Conservation (phyloP, 2,113 vertebrate species). For the Ciconia stormi region DNA sequence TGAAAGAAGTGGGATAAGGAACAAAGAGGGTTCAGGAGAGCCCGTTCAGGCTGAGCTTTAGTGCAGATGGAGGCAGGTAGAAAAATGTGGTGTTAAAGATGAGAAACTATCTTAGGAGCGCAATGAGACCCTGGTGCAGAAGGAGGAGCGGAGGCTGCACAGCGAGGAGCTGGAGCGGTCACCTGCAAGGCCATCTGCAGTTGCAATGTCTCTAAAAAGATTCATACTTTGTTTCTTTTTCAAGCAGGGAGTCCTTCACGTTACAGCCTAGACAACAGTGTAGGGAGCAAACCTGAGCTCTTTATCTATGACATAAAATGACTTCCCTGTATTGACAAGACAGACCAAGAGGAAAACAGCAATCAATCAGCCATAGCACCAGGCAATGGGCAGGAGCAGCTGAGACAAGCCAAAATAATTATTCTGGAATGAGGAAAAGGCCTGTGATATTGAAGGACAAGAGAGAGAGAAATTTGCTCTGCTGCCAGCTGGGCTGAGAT, state of each 20-base stretch:
- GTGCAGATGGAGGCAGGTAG: background rate
- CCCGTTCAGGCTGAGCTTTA: background rate
- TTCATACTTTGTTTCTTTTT: background rate
- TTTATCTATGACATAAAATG: background rate
- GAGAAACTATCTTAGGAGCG: background rate
- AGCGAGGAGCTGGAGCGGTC: background rate
- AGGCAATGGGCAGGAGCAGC: background rate
- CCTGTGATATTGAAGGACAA: background rate
- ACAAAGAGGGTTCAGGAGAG: background rate
- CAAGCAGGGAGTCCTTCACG: background rate
- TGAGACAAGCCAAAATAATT: background rate
- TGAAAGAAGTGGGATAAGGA: background rate
- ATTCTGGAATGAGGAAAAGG: background rate
- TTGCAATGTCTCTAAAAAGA: background rate
- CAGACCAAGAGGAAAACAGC: background rate
- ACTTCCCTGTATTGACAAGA: background rate
- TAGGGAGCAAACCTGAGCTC: background rate
- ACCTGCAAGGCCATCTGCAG: background rate
- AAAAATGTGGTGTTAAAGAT: background rate
- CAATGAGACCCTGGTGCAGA: background rate
- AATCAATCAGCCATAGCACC: background rate
- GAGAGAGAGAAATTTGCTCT: background rate
- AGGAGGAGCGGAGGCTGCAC: background rate
- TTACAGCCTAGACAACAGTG: background rate
- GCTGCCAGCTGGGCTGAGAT: background rate